phyloP scores from a whole-genome alignment of 2,888 invertebrate genomes.

The Automeris io region DNA sequence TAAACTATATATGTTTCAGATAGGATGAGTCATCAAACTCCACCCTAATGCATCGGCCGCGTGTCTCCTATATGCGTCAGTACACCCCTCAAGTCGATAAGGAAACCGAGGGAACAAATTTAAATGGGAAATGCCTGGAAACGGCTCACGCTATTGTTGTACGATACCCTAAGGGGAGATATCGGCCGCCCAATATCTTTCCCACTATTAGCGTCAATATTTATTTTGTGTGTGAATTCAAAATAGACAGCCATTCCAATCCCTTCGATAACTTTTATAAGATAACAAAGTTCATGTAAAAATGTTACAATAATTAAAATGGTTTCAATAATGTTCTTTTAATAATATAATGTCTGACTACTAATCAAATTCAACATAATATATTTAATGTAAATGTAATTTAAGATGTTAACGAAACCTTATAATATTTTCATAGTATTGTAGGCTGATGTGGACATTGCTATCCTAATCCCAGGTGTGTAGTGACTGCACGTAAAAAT shows the following conservation, averaged over 20 bases:
- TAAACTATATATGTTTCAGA: slow-evolving; percentile 2
- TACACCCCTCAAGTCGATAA: slow-evolving; percentile 47
- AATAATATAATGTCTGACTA: no score
- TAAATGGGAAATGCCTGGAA: slow-evolving; percentile 71
- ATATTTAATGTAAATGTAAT: no score
- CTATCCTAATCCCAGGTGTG: slow-evolving; percentile 22
- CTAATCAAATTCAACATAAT: no score
- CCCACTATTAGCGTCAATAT: slow-evolving; percentile 57
- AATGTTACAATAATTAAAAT: no score
- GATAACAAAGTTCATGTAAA: slow-evolving; percentile 5
- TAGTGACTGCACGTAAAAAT: slow-evolving; percentile 35
- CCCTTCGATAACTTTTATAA: slow-evolving; percentile 24
- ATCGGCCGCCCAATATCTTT: slow-evolving; percentile 51
- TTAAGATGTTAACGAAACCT: no score
- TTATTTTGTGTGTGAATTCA: slow-evolving; percentile 62
- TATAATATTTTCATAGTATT: slow-evolving; percentile 32
- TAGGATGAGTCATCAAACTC: slow-evolving; percentile 34
- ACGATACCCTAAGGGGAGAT: slow-evolving; percentile 59
- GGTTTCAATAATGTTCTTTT: no score
- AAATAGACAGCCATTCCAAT: slow-evolving; percentile 38
- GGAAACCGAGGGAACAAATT: slow-evolving; percentile 64
- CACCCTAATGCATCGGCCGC: slow-evolving; percentile 25
- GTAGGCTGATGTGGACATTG: slow-evolving; percentile 28
- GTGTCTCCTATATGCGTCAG: slow-evolving; percentile 24
- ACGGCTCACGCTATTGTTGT: slow-evolving; percentile 68